Conservation (phyloP, 2,113 vertebrate genomes). For the Conger conger region DNA sequence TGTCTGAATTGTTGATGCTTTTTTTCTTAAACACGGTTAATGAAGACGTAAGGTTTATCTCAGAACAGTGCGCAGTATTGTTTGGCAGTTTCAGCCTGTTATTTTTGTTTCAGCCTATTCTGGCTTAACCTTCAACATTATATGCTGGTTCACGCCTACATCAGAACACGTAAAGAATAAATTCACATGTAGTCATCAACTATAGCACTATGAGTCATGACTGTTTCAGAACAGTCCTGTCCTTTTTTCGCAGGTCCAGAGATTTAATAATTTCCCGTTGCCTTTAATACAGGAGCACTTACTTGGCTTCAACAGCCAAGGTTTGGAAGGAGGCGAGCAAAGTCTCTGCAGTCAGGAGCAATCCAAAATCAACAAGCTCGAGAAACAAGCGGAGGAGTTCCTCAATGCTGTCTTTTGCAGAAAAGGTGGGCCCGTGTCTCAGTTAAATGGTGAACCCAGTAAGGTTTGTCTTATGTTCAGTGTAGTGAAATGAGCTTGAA, state of each 20-base stretch:
- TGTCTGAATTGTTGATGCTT: background rate
- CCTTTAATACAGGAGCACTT: conserved; percentile 80
- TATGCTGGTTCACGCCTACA: too few species aligned
- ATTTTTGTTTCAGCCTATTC: too few species aligned
- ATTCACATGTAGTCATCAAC: too few species aligned
- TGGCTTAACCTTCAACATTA: too few species aligned
- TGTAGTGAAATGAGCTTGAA: too few species aligned
- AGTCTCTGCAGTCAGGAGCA: conserved; percentile 87
- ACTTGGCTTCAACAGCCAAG: conserved; percentile 84
- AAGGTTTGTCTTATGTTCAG: background rate
- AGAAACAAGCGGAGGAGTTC: conserved; percentile 94
- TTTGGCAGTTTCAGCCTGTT: too few species aligned
- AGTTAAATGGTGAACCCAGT: background rate
- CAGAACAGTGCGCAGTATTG: too few species aligned
- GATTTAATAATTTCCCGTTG: conserved; percentile 2
- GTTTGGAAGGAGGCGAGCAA: conserved; percentile 79
- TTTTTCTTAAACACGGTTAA: too few species aligned
- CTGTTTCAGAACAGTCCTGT: too few species aligned
- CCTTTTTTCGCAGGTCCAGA: background rate
- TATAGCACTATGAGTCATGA: too few species aligned
- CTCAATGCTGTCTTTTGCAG: conserved; percentile 94
- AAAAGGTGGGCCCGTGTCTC: conserved; percentile 87
- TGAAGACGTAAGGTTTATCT: too few species aligned
- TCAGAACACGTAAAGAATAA: too few species aligned
- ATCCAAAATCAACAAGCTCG: conserved; percentile 84